Evolutionary conservation across 2,888 invertebrate species (phyloP), one percentile per base, ranked within the genome.

Genomic region (Bellardia pandia): DNA sequence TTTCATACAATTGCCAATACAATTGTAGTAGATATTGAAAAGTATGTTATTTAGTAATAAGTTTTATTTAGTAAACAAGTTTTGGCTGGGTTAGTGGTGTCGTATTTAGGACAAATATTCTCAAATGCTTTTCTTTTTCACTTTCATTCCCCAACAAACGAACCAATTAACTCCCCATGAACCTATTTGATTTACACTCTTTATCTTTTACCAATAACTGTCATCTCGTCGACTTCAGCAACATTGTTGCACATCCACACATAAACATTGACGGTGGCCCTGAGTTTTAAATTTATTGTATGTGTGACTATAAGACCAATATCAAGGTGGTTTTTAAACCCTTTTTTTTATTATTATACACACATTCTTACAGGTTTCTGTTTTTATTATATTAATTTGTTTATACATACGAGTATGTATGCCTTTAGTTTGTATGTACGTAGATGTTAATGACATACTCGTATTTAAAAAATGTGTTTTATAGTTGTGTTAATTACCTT

Each of bases 401-500:
- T 23, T 23, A 23, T 23, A 23, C 23, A 23, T 53, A n/a, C n/a
- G n/a, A n/a, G n/a, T n/a, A 13, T 40, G 9, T 16, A 40, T 60
- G 13, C 5, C 3, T 53, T 14, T 11, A 4, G 40, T 33, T 33
- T 11, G 14, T 51, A 9, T 40, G 30, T 66, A 11, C 58, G 42
- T 74, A 37, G 45, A n/a, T 76, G 80, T 60, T 80, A 80, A 80
- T 74, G 72, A 72, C 84, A 84, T 84, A 77, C 1, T 23, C 33
- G 5, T 37, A 37, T 84, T 84, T 76, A 79, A 60, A 80, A 62
- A 86, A 84, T 84, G 62, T 74, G 23, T 77, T 80, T 84, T 86
- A 84, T 80, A 60, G 80, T 68, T 81, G 71, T 77, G 72, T 86
- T 86, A 86, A 86, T 86, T 86, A 77, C 76, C 84, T 84, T 84